Evolutionary conservation across 2,888 invertebrate genomes (phyloP).

Genomic region (Epistrophella euchroma): DNA sequence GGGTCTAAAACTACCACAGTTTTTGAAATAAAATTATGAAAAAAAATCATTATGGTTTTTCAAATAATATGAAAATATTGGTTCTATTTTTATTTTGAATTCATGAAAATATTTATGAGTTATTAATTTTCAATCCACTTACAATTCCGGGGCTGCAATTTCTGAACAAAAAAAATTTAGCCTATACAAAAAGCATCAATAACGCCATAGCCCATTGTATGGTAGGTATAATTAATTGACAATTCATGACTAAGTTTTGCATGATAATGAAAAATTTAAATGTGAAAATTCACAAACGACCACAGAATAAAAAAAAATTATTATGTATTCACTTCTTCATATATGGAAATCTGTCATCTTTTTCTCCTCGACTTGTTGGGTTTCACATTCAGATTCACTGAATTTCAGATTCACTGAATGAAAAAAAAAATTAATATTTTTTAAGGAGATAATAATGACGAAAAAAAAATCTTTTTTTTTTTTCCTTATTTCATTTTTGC

Average conservation of each 20-base stretch:
- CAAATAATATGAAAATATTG: too few relatives aligned
- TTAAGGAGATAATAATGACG: conserved; percentile 36
- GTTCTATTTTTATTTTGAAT: too few relatives aligned
- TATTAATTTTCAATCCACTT: neutral
- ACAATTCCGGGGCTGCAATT: neutral
- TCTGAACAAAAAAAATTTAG: neutral
- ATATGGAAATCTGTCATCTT: conserved; percentile 14
- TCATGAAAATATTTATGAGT: too few relatives aligned
- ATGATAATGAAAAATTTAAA: conserved; percentile 28
- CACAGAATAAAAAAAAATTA: neutral
- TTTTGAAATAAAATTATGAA: too few relatives aligned
- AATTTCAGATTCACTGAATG: neutral
- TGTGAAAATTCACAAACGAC: neutral
- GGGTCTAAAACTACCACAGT: too few relatives aligned
- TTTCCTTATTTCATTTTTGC: conserved; percentile 2
- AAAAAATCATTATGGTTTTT: too few relatives aligned
- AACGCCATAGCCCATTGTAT: neutral
- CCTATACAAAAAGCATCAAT: neutral
- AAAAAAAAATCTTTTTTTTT: neutral
- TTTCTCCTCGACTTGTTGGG: conserved; percentile 16
- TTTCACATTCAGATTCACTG: neutral
- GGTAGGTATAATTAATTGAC: neutral
- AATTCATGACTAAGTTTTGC: conserved; percentile 31
- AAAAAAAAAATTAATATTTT: conserved; percentile 7
- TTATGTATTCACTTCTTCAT: conserved; percentile 9